These are phyloP conservation scores for Eonycteris spelaea DNA, from an alignment of 2,113 vertebrate species.

Conservation along the genomic window DNA sequence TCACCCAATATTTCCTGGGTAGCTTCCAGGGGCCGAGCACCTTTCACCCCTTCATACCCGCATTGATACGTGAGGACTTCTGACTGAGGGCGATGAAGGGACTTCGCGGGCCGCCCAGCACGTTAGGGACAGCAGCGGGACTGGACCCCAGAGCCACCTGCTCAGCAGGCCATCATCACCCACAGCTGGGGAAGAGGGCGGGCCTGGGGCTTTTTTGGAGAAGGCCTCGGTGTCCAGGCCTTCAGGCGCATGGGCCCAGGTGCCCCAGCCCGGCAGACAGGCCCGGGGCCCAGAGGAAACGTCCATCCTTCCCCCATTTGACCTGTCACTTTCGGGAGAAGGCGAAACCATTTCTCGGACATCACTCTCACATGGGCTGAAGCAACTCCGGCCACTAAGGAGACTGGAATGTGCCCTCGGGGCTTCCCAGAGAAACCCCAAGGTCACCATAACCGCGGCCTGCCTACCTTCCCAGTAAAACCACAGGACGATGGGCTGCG, in stretches of 20 bases:
- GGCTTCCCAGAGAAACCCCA: conserved; percentile 82
- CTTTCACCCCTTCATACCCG: rapidly evolving
- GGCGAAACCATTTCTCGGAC: conserved; percentile 87
- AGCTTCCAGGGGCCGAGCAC: not conserved
- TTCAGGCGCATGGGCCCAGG: not conserved
- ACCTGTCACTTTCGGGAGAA: conserved; percentile 86
- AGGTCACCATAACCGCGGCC: conserved; percentile 78
- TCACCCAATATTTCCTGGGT: rapidly evolving
- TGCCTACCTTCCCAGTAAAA: conserved; percentile 77
- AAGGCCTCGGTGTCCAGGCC: rapidly evolving
- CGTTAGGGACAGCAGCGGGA: not conserved
- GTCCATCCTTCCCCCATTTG: conserved; percentile 86
- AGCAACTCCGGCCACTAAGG: conserved; percentile 83
- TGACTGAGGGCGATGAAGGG: too few relatives aligned
- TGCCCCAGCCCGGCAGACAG: not conserved
- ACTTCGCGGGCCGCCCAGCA: not conserved
- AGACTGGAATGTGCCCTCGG: conserved; percentile 82
- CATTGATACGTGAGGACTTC: not conserved
- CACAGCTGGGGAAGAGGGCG: not conserved
- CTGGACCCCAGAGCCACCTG: not conserved
- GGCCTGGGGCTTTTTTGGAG: not conserved
- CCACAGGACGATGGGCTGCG: conserved; percentile 72
- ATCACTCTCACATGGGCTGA: conserved; percentile 83
- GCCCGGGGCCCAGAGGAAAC: conserved; percentile 84
- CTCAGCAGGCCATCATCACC: not conserved